Evolutionary conservation across 2,797 vertebrate genomes (phyloP).

Genomic region (Pelobates cultripes): DNA sequence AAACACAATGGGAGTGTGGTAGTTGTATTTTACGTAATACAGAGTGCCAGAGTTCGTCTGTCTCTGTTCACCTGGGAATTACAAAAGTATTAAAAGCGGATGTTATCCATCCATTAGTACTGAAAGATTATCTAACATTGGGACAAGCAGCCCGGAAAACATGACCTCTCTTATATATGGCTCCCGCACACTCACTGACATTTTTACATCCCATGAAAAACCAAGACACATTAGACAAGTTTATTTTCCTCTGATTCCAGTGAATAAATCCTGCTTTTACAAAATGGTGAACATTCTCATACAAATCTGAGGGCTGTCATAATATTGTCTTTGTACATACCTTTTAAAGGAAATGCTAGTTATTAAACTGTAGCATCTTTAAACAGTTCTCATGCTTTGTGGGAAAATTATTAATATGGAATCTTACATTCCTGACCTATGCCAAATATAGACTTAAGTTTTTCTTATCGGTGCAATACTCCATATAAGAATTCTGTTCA

Average conservation of each 20-base stretch:
- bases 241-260: conserved; percentile 9
- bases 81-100: background rate
- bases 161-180: background rate
- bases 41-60: background rate
- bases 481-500: too few relatives aligned
- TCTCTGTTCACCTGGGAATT: background rate
- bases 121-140: background rate
- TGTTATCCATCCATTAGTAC: background rate
- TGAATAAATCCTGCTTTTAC: conserved; percentile 5
- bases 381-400: background rate
- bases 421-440: background rate
- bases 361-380: background rate
- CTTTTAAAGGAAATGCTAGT: conserved; percentile 7
- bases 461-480: too few relatives aligned
- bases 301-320: background rate
- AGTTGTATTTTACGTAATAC: too few relatives aligned
- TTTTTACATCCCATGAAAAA: background rate
- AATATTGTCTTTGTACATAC: background rate
- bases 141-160: background rate
- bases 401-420: background rate
- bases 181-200: background rate
- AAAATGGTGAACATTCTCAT: background rate
- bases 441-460: background rate
- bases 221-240: background rate
- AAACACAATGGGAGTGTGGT: too few relatives aligned